These are phyloP conservation scores for Okamejei kenojei DNA, from an alignment of 2,797 vertebrate species.

Conservation along the genomic window DNA sequence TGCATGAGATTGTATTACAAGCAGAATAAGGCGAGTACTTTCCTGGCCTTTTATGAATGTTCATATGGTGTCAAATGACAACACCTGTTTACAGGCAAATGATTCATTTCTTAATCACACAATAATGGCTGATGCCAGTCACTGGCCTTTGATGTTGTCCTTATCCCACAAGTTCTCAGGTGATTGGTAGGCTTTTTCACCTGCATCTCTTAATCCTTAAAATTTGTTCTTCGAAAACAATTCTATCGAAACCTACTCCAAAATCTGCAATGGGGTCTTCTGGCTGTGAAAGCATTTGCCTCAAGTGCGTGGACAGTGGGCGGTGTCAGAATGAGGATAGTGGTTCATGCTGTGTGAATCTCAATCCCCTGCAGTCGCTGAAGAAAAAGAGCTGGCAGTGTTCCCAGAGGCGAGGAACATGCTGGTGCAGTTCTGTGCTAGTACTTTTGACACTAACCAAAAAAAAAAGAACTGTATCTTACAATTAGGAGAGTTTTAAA, in stretches of 20 bases:
- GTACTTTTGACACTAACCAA: background rate
- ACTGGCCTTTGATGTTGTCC: background rate
- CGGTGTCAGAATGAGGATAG: slow-evolving; percentile 1
- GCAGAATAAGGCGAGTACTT: background rate
- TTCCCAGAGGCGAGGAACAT: background rate
- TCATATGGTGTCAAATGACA: slow-evolving; percentile 11
- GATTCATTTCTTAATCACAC: slow-evolving; percentile 15
- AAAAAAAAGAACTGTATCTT: background rate
- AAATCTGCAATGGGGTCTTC: background rate
- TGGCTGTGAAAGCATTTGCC: background rate
- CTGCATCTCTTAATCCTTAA: background rate
- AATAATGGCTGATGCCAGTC: background rate
- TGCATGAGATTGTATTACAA: background rate
- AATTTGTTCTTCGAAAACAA: background rate
- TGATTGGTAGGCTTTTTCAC: background rate
- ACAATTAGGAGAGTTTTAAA: background rate
- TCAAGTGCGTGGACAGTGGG: background rate
- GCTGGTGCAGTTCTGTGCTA: background rate
- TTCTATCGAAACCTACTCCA: background rate
- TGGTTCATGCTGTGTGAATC: background rate
- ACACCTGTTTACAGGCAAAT: background rate
- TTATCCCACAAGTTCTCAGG: too few species aligned
- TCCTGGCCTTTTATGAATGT: background rate
- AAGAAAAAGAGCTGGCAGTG: background rate
- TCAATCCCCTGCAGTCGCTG: background rate